These are phyloP conservation scores for Hyles lineata DNA, from an alignment of 2,888 invertebrate genomes.

Conservation along the genomic window DNA sequence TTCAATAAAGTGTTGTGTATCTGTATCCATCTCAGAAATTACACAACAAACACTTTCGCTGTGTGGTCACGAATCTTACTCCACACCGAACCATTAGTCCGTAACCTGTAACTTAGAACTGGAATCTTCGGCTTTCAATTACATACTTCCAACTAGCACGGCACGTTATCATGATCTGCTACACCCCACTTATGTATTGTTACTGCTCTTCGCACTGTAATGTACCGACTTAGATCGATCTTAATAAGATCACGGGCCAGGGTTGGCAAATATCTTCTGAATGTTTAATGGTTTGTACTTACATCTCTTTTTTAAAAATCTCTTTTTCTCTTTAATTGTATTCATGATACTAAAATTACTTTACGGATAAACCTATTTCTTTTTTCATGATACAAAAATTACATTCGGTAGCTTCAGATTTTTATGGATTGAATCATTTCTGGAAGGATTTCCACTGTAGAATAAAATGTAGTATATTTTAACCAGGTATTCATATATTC, in stretches of 20 bases:
- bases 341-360: no score
- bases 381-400: no score
- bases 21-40: background rate
- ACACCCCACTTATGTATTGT: slow-evolving; percentile 46
- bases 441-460: no score
- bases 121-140: slow-evolving; percentile 15
- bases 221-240: slow-evolving; percentile 60
- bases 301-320: no score
- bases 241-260: slow-evolving; percentile 53
- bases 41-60: background rate
- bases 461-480: no score
- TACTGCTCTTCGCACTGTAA: slow-evolving; percentile 63
- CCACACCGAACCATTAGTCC: background rate
- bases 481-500: no score
- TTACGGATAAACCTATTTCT: no score
- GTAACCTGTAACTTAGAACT: slow-evolving; percentile 14
- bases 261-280: slow-evolving; percentile 7
- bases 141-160: slow-evolving; percentile 38
- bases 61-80: background rate
- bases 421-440: no score
- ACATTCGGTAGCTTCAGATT: no score
- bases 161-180: slow-evolving; percentile 44
- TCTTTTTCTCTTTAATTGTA: no score
- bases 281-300: background rate
- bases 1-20: no score